phyloP scores from a whole-genome alignment of 2,888 invertebrate genomes.

The Drosophila vallismaia region DNA sequence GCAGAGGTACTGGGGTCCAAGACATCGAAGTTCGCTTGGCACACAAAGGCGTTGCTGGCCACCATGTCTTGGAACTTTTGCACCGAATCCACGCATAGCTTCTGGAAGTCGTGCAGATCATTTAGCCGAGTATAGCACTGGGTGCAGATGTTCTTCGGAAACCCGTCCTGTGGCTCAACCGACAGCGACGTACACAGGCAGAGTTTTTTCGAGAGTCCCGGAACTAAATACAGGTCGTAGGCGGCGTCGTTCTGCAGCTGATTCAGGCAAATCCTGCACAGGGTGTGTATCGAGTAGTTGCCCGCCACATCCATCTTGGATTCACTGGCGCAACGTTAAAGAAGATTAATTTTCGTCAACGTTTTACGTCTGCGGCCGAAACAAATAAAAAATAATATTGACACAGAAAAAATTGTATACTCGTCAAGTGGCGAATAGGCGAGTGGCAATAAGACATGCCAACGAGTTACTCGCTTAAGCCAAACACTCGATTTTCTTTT shows the following conservation, averaged over 20 bases:
- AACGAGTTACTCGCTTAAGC: constrained; percentile 21
- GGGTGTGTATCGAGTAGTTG: constrained; percentile 70
- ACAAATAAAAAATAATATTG: constrained; percentile 74
- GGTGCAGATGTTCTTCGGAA: constrained; percentile 80
- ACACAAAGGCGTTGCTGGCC: constrained; percentile 60
- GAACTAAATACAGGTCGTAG: constrained; percentile 78
- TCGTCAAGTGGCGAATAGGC: constrained; percentile 61
- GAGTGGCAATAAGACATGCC: constrained; percentile 56
- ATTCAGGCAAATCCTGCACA: constrained; percentile 81
- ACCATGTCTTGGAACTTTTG: constrained; percentile 79
- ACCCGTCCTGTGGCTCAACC: constrained; percentile 81
- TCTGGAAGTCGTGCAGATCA: constrained; percentile 81
- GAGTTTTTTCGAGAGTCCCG: constrained; percentile 80
- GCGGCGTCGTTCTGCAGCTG: constrained; percentile 71
- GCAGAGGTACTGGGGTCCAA: constrained; percentile 61
- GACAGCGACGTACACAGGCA: constrained; percentile 79
- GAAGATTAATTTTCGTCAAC: constrained; percentile 16
- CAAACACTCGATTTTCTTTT: constrained; percentile 3
- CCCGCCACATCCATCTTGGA: constrained; percentile 64
- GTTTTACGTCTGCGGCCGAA: constrained; percentile 28
- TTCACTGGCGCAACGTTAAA: not conserved
- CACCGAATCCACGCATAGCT: constrained; percentile 77
- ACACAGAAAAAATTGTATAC: constrained; percentile 76
- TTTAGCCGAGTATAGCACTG: constrained; percentile 76
- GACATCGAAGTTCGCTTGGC: constrained; percentile 71